Evolutionary conservation across 2,888 invertebrate genomes (phyloP), one percentile per base, ranked within the genome.

Genomic region (Parasteatoda lunata): DNA sequence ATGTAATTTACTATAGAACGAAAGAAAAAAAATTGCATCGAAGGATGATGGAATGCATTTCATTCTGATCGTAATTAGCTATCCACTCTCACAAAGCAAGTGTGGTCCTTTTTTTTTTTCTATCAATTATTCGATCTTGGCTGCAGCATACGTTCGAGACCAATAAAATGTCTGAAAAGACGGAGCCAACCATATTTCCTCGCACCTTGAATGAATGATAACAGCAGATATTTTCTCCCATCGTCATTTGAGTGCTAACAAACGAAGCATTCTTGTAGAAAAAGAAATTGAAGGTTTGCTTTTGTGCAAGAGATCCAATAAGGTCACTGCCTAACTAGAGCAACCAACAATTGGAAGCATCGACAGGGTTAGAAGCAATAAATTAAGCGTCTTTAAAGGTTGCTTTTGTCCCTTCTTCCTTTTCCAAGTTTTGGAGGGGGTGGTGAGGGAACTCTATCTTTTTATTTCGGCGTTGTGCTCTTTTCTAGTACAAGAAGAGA

Each of bases 291-390:
- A 69, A 77, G 72, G 48, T 77, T 73, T 65, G 11, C 82, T 77
- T 87, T 80, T 87, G 86, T 87, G 76, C 79, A 68, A 45, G 59
- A 68, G 81, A 87, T 77, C 81, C 86, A 87, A 87, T 87, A 87
- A 87, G 86, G 86, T 87, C 86, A 87, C 72, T 82, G 86, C 82
- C 81, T 87, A 87, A 87, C 86, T 87, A 87, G 86, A 87, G 78
- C 84, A 84, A 87, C 86, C 86, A 87, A 87, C 86, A 87, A 87
- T 87, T 87, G 86, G 86, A 54, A 77, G 86, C 86, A 87, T 87
- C 82, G 86, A 87, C 86, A 87, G 78, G 69, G 69, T 78, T 69
- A 13, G 76, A 68, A 59, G 81, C 81, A 81, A 81, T 82, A 82
- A 87, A 87, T 82, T 87, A 82, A 87, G 69, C 77, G 81, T 82